Evolutionary conservation across 2,797 vertebrate genomes (phyloP).

Genomic region (Hypotaenidia okinawae): DNA sequence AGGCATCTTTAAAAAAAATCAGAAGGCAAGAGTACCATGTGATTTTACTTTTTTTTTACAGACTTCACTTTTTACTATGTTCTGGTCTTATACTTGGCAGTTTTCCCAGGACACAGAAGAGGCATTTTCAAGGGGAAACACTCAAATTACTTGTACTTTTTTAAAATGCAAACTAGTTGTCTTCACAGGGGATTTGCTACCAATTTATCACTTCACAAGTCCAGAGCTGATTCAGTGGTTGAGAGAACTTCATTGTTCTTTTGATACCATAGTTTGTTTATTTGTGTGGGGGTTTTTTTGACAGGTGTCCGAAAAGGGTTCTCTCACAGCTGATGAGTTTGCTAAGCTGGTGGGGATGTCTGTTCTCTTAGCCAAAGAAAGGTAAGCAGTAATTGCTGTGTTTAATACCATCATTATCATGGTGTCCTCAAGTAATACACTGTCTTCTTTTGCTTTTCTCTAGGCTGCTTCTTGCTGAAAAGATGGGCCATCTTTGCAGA

Average conservation of each 20-base stretch:
- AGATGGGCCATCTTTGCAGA: constrained; percentile 96
- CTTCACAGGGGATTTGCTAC: background rate
- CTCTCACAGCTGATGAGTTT: constrained; percentile 95
- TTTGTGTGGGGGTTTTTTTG: background rate
- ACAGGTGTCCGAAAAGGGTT: constrained; percentile 94
- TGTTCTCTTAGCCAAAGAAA: constrained; percentile 96
- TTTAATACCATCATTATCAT: background rate
- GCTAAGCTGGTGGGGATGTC: constrained; percentile 96
- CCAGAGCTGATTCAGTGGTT: background rate
- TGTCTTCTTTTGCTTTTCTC: constrained; percentile 16
- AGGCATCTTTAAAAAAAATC: background rate
- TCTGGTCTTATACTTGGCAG: background rate
- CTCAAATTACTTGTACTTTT: background rate
- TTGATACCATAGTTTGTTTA: background rate
- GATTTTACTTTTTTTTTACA: background rate
- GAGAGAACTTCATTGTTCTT: background rate
- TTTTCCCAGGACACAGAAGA: background rate
- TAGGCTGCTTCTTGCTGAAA: constrained; percentile 95
- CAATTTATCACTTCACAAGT: background rate
- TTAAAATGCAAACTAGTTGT: background rate
- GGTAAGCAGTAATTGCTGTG: constrained; percentile 74
- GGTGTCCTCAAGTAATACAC: background rate
- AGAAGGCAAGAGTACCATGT: background rate
- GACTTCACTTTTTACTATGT: background rate
- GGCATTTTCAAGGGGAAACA: background rate